phyloP scores from a whole-genome alignment of 2,797 vertebrate species.

The Todus mexicanus region DNA sequence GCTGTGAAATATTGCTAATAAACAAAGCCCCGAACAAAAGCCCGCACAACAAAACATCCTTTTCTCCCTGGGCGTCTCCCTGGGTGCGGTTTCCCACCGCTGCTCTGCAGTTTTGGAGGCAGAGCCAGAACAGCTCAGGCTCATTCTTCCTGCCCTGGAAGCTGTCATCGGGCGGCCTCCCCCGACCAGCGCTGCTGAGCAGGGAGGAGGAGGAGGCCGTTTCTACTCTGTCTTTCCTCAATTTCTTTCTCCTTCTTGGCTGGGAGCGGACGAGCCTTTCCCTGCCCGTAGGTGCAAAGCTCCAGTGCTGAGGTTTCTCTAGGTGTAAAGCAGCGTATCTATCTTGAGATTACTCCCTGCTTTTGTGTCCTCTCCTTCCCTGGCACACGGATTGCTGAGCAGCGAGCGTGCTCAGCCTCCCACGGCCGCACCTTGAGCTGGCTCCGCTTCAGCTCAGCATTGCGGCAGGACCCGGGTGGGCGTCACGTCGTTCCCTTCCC shows the following conservation, averaged over 20 bases:
- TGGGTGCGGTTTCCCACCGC: constrained; percentile 45
- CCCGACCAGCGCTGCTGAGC: background rate
- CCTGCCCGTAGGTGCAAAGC: background rate
- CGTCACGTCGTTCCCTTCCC: background rate
- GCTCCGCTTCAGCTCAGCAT: background rate
- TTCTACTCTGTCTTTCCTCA: background rate
- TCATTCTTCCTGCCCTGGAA: constrained; percentile 2
- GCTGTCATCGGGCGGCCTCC: background rate
- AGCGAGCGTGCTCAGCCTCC: background rate
- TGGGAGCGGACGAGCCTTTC: background rate
- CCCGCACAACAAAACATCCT: constrained; percentile 44
- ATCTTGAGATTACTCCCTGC: background rate
- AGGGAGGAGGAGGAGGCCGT: background rate
- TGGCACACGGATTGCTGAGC: background rate
- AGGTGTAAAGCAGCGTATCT: background rate
- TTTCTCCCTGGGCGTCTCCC: constrained; percentile 8
- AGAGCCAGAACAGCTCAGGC: background rate
- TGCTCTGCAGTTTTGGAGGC: background rate
- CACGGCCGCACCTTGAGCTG: background rate
- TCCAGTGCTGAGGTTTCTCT: background rate
- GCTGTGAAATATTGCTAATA: background rate
- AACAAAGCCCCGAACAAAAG: constrained; percentile 41
- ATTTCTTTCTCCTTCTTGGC: background rate
- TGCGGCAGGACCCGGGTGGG: background rate
- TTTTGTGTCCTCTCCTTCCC: background rate